These are phyloP conservation scores for Aramus guarauna DNA, from an alignment of 2,113 vertebrate genomes.

Conservation along the genomic window DNA sequence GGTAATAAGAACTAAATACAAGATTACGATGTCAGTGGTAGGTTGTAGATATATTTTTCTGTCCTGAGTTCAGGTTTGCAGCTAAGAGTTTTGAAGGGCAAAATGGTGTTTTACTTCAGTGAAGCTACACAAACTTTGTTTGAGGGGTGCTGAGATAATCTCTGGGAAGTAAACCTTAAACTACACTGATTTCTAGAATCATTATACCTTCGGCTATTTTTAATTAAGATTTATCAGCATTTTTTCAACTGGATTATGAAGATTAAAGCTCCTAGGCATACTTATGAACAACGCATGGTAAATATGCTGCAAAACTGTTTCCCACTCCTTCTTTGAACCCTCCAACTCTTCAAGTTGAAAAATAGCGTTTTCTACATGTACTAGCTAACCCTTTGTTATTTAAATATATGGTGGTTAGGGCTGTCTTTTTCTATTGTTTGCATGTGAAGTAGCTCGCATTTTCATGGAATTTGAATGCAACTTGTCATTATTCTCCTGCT, in stretches of 20 bases:
- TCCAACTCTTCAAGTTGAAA: neutral
- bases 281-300: constrained; percentile 1
- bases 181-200: neutral
- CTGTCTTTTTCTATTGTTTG: neutral
- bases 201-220: constrained; percentile 36
- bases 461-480: neutral
- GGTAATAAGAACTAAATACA: neutral
- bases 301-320: neutral
- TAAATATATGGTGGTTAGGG: neutral
- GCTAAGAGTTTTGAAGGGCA: neutral
- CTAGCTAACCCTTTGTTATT: constrained; percentile 13
- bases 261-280: constrained; percentile 15
- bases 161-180: constrained; percentile 21
- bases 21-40: neutral
- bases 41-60: neutral
- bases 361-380: neutral
- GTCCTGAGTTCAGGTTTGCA: neutral
- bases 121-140: neutral
- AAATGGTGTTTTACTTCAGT: neutral
- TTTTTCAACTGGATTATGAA: constrained; percentile 39
- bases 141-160: neutral
- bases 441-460: neutral
- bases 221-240: constrained; percentile 58
- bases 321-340: neutral
- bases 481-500: neutral